These are phyloP conservation scores for Oreochromis grahami DNA, from an alignment of 2,797 vertebrate species.

Conservation along the genomic window DNA sequence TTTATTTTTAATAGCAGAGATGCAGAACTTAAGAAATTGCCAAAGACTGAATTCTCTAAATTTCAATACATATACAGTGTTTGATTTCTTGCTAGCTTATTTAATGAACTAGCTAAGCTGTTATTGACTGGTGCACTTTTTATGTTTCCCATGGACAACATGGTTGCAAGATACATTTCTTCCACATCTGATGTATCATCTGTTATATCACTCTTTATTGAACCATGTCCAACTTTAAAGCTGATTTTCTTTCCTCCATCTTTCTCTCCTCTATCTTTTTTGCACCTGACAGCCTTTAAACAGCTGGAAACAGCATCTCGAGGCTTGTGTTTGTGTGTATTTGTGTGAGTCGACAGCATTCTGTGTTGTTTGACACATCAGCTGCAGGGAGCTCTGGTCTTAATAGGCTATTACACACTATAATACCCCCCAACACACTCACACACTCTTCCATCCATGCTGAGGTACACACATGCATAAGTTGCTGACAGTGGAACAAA, in stretches of 20 bases:
- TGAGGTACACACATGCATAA: not conserved
- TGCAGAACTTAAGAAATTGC: not conserved
- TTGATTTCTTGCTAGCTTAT: not conserved
- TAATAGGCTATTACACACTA: constrained; percentile 73
- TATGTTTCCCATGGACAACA: not conserved
- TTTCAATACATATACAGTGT: not conserved
- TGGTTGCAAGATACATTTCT: not conserved
- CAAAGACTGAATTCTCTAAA: not conserved
- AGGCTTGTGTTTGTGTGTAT: constrained; percentile 10
- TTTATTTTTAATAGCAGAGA: not conserved
- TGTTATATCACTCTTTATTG: not conserved
- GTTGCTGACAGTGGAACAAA: constrained; percentile 8
- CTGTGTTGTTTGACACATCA: constrained; percentile 62
- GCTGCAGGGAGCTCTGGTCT: constrained; percentile 62
- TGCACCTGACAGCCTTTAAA: constrained; percentile 25
- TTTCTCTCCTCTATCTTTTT: not conserved
- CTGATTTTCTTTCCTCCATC: not conserved
- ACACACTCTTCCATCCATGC: not conserved
- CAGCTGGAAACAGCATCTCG: constrained; percentile 43
- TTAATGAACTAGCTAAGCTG: not conserved
- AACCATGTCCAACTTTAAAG: not conserved
- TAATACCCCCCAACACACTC: constrained; percentile 37
- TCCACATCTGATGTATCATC: not conserved
- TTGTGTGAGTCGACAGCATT: constrained; percentile 33
- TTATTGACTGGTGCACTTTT: not conserved